Evolutionary conservation across 2,888 invertebrate species (phyloP).

Genomic region (Orgyia antiqua): DNA sequence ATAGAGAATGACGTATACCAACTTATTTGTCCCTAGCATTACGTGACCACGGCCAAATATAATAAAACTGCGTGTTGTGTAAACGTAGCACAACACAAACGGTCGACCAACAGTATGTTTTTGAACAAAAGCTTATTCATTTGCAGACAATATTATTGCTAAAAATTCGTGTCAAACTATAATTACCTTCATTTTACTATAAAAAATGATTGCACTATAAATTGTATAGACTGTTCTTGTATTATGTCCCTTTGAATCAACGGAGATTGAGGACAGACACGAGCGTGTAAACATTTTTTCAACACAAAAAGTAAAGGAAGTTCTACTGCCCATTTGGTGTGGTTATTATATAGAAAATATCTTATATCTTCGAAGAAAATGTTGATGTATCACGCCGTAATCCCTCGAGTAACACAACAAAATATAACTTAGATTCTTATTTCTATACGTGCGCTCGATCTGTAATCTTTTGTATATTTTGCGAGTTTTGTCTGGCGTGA

Average conservation of each 20-base stretch:
- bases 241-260: constrained; percentile 7
- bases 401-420: constrained; percentile 24
- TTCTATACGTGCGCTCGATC: constrained; percentile 21
- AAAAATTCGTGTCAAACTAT: too few relatives aligned
- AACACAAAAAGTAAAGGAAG: constrained; percentile 20
- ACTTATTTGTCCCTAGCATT: too few relatives aligned
- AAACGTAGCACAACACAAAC: too few relatives aligned
- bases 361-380: constrained; percentile 18
- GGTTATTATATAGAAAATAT: constrained; percentile 20
- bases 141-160: too few relatives aligned
- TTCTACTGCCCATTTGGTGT: constrained; percentile 11
- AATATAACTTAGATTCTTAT: constrained; percentile 27
- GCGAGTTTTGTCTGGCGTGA: constrained; percentile 19
- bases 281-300: constrained; percentile 9
- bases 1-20: too few relatives aligned
- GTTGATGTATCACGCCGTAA: constrained; percentile 26
- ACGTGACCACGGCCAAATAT: too few relatives aligned
- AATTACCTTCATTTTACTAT: too few relatives aligned
- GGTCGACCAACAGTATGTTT: too few relatives aligned
- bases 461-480: constrained; percentile 13
- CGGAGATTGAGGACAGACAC: constrained; percentile 3
- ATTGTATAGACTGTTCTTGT: constrained; percentile 1
- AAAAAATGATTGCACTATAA: too few relatives aligned
- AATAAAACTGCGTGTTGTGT: too few relatives aligned
- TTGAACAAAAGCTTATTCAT: too few relatives aligned